Base-by-base conservation (phyloP, 2,797 vertebrate genomes). In the Serranus cabrilla region DNA sequence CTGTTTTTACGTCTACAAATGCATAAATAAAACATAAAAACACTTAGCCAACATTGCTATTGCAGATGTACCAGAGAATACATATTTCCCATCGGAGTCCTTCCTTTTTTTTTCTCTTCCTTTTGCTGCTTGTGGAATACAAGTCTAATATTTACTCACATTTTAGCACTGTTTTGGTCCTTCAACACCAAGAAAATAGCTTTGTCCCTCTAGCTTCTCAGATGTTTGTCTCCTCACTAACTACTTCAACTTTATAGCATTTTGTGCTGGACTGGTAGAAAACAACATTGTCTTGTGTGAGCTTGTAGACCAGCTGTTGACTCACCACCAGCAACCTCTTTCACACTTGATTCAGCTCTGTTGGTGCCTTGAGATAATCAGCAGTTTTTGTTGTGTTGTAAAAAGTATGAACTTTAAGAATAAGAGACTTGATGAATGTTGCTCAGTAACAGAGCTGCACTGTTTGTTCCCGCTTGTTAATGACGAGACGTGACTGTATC, bases 361-460 rank as follows among this genome's bases (percentile, higher is more conserved):
- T 45, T 58, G n/a, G 57, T 61, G 59, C 17, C 18, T 59, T 27
- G 47, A 60, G 49, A 9, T 14, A 13, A 43, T 43, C 14, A 43
- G 42, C 14, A 2, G 6, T 18, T n/a, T 58, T 20, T 51, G 7
- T 47, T 39, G 5, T 17, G 14, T 31, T 45, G 4, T 17, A 31
- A 57, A 45, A 47, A 5, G 1, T 23, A 8, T 40, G 17, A 2
- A 17, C 14, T 63, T 72, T 62, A 31, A 14, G 37, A 21, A 4
- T 18, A 51, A 37, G 37, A 10, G 23, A 40, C 34, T 42, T 21
- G 27, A 39, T 67, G 40, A 74, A 73, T 64, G 63, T 81, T 78
- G 59, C 34, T 71, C 21, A 10, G 69, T 76, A 64, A 68, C 69
- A 43, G 52, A 71, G 49, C 2, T 55, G 57, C 21, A 69, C 67